phyloP scores from a whole-genome alignment of 53 echinoderm and acorn worm species.

The Astropecten irregularis region DNA sequence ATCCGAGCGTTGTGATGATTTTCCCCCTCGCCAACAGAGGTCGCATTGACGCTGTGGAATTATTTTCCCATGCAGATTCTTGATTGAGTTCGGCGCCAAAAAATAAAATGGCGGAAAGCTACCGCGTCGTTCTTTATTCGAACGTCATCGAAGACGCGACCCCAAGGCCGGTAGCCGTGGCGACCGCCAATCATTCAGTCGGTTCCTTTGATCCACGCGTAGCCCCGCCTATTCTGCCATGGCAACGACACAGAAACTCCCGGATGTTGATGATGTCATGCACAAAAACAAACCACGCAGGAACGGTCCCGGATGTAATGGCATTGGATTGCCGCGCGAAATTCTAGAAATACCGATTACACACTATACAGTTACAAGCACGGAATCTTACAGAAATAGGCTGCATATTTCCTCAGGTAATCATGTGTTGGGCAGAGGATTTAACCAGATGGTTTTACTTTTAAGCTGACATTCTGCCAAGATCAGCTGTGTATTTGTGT shows the following conservation, averaged over 20 bases:
- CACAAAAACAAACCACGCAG: slow-evolving; percentile 8
- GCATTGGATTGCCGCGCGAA: slow-evolving; percentile 20
- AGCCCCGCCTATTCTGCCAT: slow-evolving; percentile 42
- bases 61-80: slow-evolving; percentile 29
- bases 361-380: no score
- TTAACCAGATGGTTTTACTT: background rate
- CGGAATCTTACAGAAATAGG: no score
- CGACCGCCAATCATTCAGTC: slow-evolving; percentile 62
- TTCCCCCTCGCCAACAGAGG: slow-evolving; percentile 51
- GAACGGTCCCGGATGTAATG: slow-evolving; percentile 38
- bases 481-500: background rate
- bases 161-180: slow-evolving; percentile 47
- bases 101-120: slow-evolving; percentile 75
- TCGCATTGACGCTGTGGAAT: slow-evolving; percentile 36
- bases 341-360: no score
- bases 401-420: no score
- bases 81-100: slow-evolving; percentile 70
- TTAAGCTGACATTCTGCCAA: background rate
- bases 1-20: slow-evolving; percentile 10
- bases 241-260: slow-evolving; percentile 18
- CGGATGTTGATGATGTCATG: slow-evolving; percentile 64
- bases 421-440: no score
- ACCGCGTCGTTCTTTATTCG: slow-evolving; percentile 70
- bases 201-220: slow-evolving; percentile 20
- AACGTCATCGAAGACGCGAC: slow-evolving; percentile 66